Evolutionary conservation across 2,797 vertebrate genomes (phyloP), one percentile per base, ranked within the genome.

Genomic region (Sebastes nivosus): DNA sequence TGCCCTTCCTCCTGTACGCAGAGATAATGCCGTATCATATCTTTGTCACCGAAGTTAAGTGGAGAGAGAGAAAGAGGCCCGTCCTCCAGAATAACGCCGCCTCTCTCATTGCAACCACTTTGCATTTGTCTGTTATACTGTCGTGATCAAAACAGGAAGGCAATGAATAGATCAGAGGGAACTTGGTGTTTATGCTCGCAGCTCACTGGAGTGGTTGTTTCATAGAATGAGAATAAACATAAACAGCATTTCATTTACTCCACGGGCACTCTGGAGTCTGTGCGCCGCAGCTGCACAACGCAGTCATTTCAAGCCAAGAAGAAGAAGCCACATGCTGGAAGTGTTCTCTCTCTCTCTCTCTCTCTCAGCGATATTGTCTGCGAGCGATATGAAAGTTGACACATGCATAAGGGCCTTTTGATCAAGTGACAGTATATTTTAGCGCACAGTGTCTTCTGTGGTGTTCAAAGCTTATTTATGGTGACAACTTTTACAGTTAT

Each of bases 41-140:
- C 75, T 83, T 42, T 89, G 81, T 88, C 81, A 68, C 72, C 4
- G 7, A 61, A 82, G 90, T 88, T 86, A 89, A 88, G 74, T 72
- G 80, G 76, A 50, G 67, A 80, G 46, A 27, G 36, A 65, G 46
- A 81, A 0, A 70, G 20, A 71, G 20, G 55, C 57, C 68, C 38
- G 12, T 68, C 34, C 67, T 72, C 27, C 22, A 36, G 50, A 88
- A 89, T 74, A 71, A 71, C 67, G 65, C 66, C 9, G 13, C 34
- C 36, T 54, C 77, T 86, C 75, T 89, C 38, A 27, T 34, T 60
- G 72, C 67, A 70, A 54, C 67, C 73, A 78, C 83, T 89, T 82
- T 86, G 70, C 67, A 82, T 84, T 87, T 79, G 79, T 81, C 86
- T 76, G 83, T 86, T 78, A 83, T 8, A 59, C 25, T 10, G 67